Evolutionary conservation across 1,140 invertebrate species (phyloP).

Genomic region (Lepidurus couesii): DNA sequence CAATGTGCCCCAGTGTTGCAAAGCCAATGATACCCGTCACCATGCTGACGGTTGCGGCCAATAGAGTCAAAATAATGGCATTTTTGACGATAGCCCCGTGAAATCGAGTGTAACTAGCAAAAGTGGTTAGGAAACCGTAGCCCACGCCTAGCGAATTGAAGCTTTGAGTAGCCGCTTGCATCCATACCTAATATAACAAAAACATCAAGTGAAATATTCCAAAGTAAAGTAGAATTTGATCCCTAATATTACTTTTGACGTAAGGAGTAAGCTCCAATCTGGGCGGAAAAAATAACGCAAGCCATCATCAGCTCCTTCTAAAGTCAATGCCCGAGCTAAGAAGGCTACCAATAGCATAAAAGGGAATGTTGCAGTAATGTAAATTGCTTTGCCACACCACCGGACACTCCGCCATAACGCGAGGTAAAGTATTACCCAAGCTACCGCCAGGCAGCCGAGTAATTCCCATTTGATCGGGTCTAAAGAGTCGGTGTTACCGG

Average conservation of each 20-base stretch:
- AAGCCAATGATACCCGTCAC: slow-evolving; percentile 32
- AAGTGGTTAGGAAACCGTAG: slow-evolving; percentile 31
- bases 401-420: slow-evolving; percentile 65
- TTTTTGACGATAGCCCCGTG: slow-evolving; percentile 30
- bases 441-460: slow-evolving; percentile 58
- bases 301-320: slow-evolving; percentile 46
- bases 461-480: slow-evolving; percentile 64
- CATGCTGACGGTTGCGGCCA: slow-evolving; percentile 25
- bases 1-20: slow-evolving; percentile 27
- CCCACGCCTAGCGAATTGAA: slow-evolving; percentile 32
- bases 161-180: slow-evolving; percentile 27
- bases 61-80: slow-evolving; percentile 21
- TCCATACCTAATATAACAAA: slow-evolving; percentile 27
- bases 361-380: slow-evolving; percentile 50
- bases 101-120: slow-evolving; percentile 33
- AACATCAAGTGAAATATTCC: not conserved
- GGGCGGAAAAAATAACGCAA: slow-evolving; percentile 47
- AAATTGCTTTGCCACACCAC: slow-evolving; percentile 57
- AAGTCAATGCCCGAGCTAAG: slow-evolving; percentile 45
- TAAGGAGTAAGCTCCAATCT: slow-evolving; percentile 45
- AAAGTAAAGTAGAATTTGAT: not conserved
- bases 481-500: slow-evolving; percentile 56
- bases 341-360: slow-evolving; percentile 48
- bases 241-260: slow-evolving; percentile 41
- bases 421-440: slow-evolving; percentile 65